Evolutionary conservation across 2,888 invertebrate genomes (phyloP), one percentile per base, ranked within the genome.

Genomic region (Conchocele bisecta): DNA sequence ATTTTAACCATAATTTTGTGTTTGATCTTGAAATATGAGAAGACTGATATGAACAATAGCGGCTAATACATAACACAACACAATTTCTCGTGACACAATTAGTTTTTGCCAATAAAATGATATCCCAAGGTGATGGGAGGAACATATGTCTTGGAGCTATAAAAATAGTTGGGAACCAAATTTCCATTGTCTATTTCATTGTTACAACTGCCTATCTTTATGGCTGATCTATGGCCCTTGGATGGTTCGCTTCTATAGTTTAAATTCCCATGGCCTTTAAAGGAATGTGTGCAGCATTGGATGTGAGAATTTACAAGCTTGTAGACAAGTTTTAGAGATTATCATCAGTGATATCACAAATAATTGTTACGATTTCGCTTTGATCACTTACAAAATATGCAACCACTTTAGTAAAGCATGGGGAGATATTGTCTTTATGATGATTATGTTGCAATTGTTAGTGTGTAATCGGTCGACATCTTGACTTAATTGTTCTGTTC

Each of bases 151-250:
- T 76, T 56, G 29, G 65, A 76, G 76, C 72, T 76, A 76, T 70
- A 54, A 58, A 73, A 73, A 69, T 67, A 73, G 59, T 66, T 65
- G 54, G 69, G 70, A 73, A 76, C 68, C 67, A 58, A 63, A 72
- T 59, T 63, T 66, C 51, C 54, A 65, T 58, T 61, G 60, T 69
- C 64, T 67, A 72, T 58, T 68, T 26, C 28, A 24, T 69, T 58
- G 76, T 59, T 69, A 76, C 73, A 73, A 76, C 69, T 56, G 13
- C 46, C 35, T 76, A 76, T 73, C 76, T 76, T 73, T 66, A 76
- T 69, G 67, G 50, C 53, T 28, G 35, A 76, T 76, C 72, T 63
- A 41, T 66, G 17, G 44, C 53, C 44, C 46, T 48, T 39, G n/a
- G 54, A 57, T 39, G 35, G 46, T 31, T 56, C 42, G 28, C 41